Conservation (phyloP, 2,113 vertebrate genomes). For the Cepphus grylle region DNA sequence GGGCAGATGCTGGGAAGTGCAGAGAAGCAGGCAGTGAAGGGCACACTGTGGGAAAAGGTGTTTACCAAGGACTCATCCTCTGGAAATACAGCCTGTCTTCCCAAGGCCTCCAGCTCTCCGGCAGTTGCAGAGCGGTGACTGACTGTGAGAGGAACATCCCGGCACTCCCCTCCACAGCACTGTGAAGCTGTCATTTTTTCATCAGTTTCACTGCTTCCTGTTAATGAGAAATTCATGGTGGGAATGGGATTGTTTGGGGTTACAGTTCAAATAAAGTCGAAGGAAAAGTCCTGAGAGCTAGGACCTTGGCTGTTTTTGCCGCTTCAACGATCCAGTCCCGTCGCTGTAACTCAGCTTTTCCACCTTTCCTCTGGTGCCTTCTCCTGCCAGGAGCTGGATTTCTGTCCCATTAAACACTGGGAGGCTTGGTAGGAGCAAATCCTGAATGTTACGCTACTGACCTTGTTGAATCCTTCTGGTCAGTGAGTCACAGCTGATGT, state of each 20-base stretch:
- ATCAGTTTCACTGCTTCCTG: conserved; percentile 4
- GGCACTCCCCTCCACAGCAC: background rate
- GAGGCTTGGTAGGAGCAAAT: background rate
- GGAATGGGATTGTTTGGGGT: background rate
- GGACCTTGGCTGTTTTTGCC: background rate
- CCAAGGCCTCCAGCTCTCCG: background rate
- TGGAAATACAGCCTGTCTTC: background rate
- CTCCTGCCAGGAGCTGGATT: background rate
- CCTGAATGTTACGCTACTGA: fast-evolving
- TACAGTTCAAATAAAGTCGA: background rate
- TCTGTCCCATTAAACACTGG: background rate
- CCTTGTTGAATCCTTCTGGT: background rate
- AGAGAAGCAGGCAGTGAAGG: background rate
- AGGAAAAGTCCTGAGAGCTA: background rate
- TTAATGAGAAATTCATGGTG: background rate
- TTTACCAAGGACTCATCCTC: background rate
- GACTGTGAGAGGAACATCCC: background rate
- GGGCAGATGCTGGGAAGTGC: background rate
- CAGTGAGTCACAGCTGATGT: background rate
- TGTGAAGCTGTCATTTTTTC: background rate
- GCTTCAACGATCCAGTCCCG: background rate
- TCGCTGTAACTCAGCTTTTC: background rate
- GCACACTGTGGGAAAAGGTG: background rate
- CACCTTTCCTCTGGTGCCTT: background rate
- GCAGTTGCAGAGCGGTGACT: background rate